Evolutionary conservation across 2,797 vertebrate genomes (phyloP), one percentile per base, ranked within the genome.

Genomic region (Columba guinea): DNA sequence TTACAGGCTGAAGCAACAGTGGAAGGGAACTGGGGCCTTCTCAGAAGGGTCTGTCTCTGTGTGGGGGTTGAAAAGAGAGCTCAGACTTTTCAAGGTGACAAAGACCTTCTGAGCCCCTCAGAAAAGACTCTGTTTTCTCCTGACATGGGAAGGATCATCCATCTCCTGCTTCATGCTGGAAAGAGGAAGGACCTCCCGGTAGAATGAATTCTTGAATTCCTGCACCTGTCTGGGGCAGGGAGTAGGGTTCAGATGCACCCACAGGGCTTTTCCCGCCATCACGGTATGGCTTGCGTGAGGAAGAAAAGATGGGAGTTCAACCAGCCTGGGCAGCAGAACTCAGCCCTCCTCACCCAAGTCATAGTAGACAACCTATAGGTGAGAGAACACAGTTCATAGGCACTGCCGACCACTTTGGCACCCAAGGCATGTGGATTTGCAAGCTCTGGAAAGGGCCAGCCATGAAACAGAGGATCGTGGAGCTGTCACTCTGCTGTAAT

Each of bases 231-330:
- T 92, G 56, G 49, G n/a, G 37, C 12, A 63, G 13, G 27, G 37
- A 89, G 30, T 67, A 59, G 27, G 19, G 27, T 59, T 91, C 64
- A 70, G 64, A 22, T 44, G 23, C 13, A 74, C 20, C 24, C 39
- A 64, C 48, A 53, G 20, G 28, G 9, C 32, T 71, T 82, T 82
- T 69, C 32, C 58, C 69, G 55, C 55, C 41, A 41, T 62, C 0
- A 0, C 1, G 1, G 20, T 30, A 22, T 34, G 44, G 27, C 51
- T 89, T 84, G 28, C 9, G 3, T 0, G 0, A 49, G 67, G n/a
- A 89, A 16, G 55, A 86, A 82, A 52, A 75, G 65, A 49, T 8
- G 13, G n/a, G 56, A 65, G 21, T 84, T 76, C 51, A 65, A 0
- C 60, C 51, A 55, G 9, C 4, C 44, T 32, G 62, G 79, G 32